Base-by-base conservation (phyloP, 92 coral and sea anemone species). In the Porites lobata region DNA sequence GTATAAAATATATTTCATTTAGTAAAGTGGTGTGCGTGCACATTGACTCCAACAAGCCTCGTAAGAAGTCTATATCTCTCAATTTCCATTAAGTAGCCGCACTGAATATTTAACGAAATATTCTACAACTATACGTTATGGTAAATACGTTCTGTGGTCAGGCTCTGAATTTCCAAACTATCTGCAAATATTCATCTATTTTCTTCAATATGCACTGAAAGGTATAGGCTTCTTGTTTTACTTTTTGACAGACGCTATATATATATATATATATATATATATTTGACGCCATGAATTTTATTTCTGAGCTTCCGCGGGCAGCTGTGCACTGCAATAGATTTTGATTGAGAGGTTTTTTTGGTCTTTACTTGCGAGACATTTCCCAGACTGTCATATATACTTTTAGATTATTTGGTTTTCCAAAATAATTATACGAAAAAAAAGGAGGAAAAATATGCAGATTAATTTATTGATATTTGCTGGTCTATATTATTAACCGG, bases 351-450 rank as follows among this genome's bases (percentile, higher is more conserved):
- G 20, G n/a, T 70, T 82, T 53, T 69, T 69, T 7, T 56, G 58
- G 86, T 70, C 38, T 59, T 26, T 54, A 2, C 18, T 29, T 77
- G 57, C 13, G 58, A 71, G n/a, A 38, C n/a, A 57, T 32, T 82
- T 69, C 58, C 78, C 19, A 56, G 76, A 29, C 76, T 68, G 85
- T 14, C 43, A 54, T 4, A 38, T 29, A 26, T 57, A 15, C 5
- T 7, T 70, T 21, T 50, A 32, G 65, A 50, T 64, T 80, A 15
- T 17, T 80, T 15, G 50, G 18, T 52, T 79, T 65, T 50, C 50
- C 76, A 17, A 69, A 54, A 61, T 69, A 69, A 68, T 69, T 50
- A 19, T 38, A 38, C 7, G 47, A 38, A 38, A 29, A 38, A 4
- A 1, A 54, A 26, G 47, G 12, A 65, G 10, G 56, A 19, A 61